These are phyloP conservation scores for Darevskia mixta DNA, from an alignment of 2,797 vertebrate genomes.

Conservation along the genomic window DNA sequence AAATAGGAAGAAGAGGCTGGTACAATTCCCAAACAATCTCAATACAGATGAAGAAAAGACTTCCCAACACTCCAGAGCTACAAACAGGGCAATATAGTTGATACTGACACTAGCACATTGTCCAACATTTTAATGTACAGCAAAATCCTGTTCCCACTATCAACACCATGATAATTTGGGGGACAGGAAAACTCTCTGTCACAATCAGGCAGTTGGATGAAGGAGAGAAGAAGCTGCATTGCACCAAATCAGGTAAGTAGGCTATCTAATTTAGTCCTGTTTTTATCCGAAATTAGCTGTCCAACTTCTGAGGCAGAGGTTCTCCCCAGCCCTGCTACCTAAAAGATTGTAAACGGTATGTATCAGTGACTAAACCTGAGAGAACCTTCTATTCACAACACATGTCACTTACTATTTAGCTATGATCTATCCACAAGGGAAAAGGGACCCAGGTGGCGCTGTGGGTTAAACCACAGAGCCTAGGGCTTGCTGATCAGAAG, in stretches of 20 bases:
- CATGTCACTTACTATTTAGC: not conserved
- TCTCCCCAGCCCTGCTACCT: not conserved
- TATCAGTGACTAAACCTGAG: not conserved
- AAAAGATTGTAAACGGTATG: not conserved
- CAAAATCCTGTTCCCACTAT: not conserved
- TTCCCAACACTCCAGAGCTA: constrained; percentile 27
- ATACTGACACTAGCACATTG: not conserved
- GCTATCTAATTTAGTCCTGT: not conserved
- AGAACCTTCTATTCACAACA: not conserved
- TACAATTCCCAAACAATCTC: constrained; percentile 30
- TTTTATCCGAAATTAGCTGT: not conserved
- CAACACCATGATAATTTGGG: not conserved
- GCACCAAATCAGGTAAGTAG: not conserved
- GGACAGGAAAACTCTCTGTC: not conserved
- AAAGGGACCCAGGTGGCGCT: too few relatives aligned
- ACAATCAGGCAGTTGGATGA: not conserved
- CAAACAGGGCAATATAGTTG: constrained; percentile 5
- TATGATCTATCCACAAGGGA: not conserved
- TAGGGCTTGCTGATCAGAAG: too few relatives aligned
- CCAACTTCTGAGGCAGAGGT: not conserved
- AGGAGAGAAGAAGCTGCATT: not conserved
- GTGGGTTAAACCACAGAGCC: too few relatives aligned
- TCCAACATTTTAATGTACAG: not conserved
- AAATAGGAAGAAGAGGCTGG: constrained; percentile 25
- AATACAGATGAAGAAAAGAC: not conserved